Conservation (phyloP, 2,113 vertebrate genomes). For the Epinephelus moara region DNA sequence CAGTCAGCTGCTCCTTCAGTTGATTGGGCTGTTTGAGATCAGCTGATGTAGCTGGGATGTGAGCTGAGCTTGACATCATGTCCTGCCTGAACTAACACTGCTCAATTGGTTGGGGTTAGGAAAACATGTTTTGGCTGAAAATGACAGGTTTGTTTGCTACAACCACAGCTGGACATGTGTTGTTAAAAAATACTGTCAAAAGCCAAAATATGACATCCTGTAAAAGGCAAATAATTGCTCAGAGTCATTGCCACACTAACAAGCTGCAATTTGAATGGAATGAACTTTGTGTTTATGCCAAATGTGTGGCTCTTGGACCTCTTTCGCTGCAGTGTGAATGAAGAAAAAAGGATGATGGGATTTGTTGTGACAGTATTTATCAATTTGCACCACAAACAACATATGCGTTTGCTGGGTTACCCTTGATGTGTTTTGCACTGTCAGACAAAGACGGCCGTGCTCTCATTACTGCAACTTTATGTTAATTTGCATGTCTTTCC, state of each 20-base stretch:
- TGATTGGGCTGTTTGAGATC: too few species aligned
- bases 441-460: neutral
- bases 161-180: neutral
- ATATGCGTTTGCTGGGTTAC: neutral
- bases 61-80: too few species aligned
- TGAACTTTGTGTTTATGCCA: neutral
- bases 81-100: too few species aligned
- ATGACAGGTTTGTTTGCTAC: too few species aligned
- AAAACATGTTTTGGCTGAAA: too few species aligned
- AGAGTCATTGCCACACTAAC: too few species aligned
- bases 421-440: neutral
- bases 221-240: too few species aligned
- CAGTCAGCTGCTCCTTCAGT: too few species aligned
- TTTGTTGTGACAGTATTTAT: neutral
- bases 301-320: neutral
- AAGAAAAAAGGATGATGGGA: neutral
- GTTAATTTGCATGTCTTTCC: neutral
- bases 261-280: too few species aligned
- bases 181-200: neutral
- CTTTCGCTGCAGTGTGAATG: neutral
- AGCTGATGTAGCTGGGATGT: too few species aligned
- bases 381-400: neutral
- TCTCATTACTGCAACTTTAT: neutral
- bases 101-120: too few species aligned
- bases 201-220: too few species aligned